Conservation (phyloP, 2,888 invertebrate species). For the Keiferia lycopersicella region DNA sequence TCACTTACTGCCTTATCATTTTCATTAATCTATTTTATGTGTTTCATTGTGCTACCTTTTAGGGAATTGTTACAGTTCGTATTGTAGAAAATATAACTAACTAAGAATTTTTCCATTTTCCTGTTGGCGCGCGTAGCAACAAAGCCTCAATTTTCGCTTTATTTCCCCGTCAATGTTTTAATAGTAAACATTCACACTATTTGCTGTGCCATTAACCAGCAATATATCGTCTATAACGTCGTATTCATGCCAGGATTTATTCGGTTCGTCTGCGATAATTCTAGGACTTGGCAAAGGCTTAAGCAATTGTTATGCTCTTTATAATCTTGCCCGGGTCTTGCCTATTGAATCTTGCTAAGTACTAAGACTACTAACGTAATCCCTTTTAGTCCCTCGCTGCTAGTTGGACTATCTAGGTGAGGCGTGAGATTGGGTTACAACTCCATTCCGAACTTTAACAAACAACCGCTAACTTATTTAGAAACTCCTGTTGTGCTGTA, state of each 20-base stretch:
- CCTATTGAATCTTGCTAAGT: conserved; percentile 44
- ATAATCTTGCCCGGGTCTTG: conserved; percentile 50
- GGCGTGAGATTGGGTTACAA: conserved; percentile 24
- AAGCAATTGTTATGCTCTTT: conserved; percentile 55
- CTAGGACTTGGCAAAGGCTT: conserved; percentile 54
- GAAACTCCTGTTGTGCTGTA: conserved; percentile 13
- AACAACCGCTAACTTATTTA: conserved; percentile 26
- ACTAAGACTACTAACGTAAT: conserved; percentile 59
- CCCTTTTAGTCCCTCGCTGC: conserved; percentile 40
- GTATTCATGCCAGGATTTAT: conserved; percentile 43
- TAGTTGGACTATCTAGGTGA: conserved; percentile 39
- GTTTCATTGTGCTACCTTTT: background rate
- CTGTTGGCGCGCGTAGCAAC: conserved; percentile 16
- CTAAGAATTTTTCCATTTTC: conserved; percentile 16
- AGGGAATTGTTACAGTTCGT: background rate
- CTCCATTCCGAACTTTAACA: conserved; percentile 19
- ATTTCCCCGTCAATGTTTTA: conserved; percentile 17
- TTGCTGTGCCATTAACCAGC: conserved; percentile 26
- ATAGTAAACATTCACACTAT: conserved; percentile 21
- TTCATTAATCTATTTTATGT: background rate
- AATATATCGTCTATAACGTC: conserved; percentile 21
- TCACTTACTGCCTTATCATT: background rate
- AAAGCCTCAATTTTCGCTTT: conserved; percentile 18
- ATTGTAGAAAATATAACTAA: background rate
- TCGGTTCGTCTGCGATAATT: conserved; percentile 45